A percentile compares a stretch with the other conserved stretches of the same genome.
phyloP scores from a whole-genome alignment of 2,888 invertebrate genomes.

The Andricus curvator region DNA sequence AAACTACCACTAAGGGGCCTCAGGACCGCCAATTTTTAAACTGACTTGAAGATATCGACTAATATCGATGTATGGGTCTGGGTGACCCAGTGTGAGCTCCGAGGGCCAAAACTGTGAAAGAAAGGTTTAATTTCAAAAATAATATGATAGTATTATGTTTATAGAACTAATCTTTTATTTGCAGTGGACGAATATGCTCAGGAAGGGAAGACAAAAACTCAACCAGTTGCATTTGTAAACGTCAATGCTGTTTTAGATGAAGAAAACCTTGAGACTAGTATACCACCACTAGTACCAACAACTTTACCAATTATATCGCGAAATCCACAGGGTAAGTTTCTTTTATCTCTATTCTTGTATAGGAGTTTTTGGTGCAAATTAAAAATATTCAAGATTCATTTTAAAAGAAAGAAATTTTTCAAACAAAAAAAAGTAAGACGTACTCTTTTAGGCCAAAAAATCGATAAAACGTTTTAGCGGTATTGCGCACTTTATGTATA shows the following conservation, averaged over 20 bases:
- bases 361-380: background rate
- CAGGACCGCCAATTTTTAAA: no score
- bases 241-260: background rate
- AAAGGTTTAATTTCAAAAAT: no score
- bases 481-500: no score
- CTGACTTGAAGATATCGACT: no score
- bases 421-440: background rate
- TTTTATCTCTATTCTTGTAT: no score
- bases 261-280: background rate
- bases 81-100: no score
- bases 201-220: background rate
- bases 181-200: background rate
- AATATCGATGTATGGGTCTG: no score
- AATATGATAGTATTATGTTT: no score
- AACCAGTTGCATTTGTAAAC: slow-evolving; percentile 6
- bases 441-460: background rate
- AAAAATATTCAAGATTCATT: background rate
- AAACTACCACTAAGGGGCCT: no score
- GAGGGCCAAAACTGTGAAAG: no score
- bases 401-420: background rate
- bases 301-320: background rate
- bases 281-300: background rate
- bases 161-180: background rate
- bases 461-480: background rate
- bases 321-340: background rate